phyloP scores from a whole-genome alignment of 2,888 invertebrate genomes.

The Empis stercorea region DNA sequence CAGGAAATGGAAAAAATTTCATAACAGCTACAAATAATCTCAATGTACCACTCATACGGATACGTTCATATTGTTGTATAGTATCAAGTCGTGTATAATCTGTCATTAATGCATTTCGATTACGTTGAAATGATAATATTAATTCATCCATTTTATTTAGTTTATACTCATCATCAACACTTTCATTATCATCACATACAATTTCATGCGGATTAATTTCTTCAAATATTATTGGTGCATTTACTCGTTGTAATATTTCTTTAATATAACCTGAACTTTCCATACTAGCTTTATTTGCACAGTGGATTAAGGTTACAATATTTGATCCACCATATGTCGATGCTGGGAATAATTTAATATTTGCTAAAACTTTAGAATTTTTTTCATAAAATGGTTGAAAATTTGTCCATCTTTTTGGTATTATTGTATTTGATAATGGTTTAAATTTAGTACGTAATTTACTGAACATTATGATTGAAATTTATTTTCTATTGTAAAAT shows the following conservation, averaged over 20 bases:
- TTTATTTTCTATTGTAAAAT: too few relatives aligned
- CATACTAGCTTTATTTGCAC: conserved; percentile 15
- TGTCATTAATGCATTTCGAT: conserved; percentile 19
- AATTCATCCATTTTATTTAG: conserved; percentile 14
- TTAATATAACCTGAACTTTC: conserved; percentile 20
- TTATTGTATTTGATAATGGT: too few relatives aligned
- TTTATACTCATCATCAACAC: conserved; percentile 3
- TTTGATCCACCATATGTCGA: conserved; percentile 23
- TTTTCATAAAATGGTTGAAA: too few relatives aligned
- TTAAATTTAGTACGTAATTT: too few relatives aligned
- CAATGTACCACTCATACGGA: conserved; percentile 19
- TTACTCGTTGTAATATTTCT: conserved; percentile 17
- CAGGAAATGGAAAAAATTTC: conserved; percentile 19
- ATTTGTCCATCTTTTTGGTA: too few relatives aligned
- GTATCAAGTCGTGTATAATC: conserved; percentile 19
- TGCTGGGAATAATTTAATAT: too few relatives aligned
- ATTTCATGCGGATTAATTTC: conserved; percentile 9
- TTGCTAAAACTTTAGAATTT: too few relatives aligned
- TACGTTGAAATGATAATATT: conserved; percentile 21
- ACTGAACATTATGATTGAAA: too few relatives aligned
- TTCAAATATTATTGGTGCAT: conserved; percentile 23
- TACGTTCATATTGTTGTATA: conserved; percentile 15
- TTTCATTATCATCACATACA: too few relatives aligned
- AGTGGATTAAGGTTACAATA: conserved; percentile 20
- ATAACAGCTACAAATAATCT: conserved; percentile 20